phyloP scores from a whole-genome alignment of 2,797 vertebrate species.

The Loris lydekkerianus region DNA sequence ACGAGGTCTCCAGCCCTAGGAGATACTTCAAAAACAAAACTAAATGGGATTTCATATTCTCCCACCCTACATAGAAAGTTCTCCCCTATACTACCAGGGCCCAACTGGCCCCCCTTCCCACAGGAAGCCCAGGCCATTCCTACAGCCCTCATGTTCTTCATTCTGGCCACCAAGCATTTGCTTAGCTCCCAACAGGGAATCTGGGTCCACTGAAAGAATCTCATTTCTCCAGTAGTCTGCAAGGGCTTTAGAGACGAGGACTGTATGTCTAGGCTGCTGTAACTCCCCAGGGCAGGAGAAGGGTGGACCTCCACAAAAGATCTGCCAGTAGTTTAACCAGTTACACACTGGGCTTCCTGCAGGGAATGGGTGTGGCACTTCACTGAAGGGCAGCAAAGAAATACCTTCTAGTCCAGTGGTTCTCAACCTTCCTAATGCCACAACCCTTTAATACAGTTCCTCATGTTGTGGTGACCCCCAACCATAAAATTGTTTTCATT shows the following conservation, averaged over 20 bases:
- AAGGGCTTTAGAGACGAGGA: conserved; percentile 1
- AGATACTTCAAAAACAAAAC: conserved; percentile 37
- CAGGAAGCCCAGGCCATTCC: not conserved
- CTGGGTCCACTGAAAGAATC: not conserved
- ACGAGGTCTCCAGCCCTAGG: not conserved
- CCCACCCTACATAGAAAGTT: not conserved
- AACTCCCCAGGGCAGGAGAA: not conserved
- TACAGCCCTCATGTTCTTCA: conserved; percentile 2
- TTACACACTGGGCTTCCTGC: not conserved
- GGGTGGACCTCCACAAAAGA: not conserved
- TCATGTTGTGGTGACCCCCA: too few relatives aligned
- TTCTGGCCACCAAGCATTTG: not conserved
- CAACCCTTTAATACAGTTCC: too few relatives aligned
- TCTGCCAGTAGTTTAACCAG: not conserved
- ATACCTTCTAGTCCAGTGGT: too few relatives aligned
- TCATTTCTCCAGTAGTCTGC: conserved; percentile 56
- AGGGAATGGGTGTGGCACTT: not conserved
- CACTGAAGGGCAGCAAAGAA: not conserved
- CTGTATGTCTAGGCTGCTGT: not conserved
- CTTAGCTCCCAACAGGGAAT: not conserved
- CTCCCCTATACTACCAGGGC: not conserved
- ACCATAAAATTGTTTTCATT: too few relatives aligned
- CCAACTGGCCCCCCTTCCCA: not conserved
- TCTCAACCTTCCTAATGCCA: too few relatives aligned
- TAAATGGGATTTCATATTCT: not conserved